Evolutionary conservation across 1,140 invertebrate species (phyloP).

Genomic region (Palaemon carinicauda): DNA sequence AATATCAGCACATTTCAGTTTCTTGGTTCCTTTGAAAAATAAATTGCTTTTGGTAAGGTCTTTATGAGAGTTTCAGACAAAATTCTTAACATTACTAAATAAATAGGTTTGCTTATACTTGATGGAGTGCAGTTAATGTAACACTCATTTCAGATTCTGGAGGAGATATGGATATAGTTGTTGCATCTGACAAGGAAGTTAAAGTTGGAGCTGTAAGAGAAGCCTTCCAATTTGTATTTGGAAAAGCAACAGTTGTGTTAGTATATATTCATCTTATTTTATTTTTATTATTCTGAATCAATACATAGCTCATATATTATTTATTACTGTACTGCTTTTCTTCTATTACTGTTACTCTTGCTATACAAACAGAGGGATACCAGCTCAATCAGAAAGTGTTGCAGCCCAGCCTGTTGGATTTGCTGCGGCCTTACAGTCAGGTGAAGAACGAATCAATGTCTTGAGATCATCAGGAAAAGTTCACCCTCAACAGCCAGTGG

Average conservation of each 20-base stretch:
- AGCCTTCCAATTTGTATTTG: conserved; percentile 83
- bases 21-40: too few species aligned
- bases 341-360: not conserved
- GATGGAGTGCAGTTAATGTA: not conserved
- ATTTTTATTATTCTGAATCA: not conserved
- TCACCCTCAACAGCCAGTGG: conserved; percentile 73
- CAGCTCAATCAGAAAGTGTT: conserved; percentile 69
- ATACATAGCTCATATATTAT: too few species aligned
- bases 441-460: conserved; percentile 73
- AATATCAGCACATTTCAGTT: too few species aligned
- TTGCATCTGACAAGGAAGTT: conserved; percentile 80
- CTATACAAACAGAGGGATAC: conserved; percentile 69
- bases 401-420: conserved; percentile 81
- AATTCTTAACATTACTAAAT: too few species aligned
- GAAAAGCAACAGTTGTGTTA: conserved; percentile 75
- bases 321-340: not conserved
- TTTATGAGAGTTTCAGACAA: too few species aligned
- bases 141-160: conserved; percentile 75
- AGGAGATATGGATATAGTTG: conserved; percentile 78
- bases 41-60: too few species aligned
- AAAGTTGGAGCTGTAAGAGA: conserved; percentile 82
- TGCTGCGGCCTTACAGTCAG: conserved; percentile 76
- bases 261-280: not conserved
- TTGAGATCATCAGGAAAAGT: conserved; percentile 69
- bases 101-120: too few species aligned